Evolutionary conservation across 2,888 invertebrate genomes (phyloP), one percentile per base, ranked within the genome.

Genomic region (Blera fallax): DNA sequence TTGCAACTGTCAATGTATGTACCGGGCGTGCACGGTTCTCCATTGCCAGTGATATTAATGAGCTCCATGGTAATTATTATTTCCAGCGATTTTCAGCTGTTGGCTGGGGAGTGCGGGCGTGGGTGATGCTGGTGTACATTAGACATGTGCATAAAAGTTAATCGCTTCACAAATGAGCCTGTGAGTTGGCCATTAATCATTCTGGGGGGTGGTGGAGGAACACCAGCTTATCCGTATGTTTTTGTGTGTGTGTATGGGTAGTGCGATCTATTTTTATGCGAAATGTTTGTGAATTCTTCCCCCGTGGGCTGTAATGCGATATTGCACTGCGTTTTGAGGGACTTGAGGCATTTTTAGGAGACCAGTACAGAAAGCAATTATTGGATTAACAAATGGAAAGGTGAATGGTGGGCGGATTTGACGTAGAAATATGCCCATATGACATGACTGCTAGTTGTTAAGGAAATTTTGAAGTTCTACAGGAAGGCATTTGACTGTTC

Each of bases 101-200:
- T 60, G 18, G 24, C 10, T 37, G 45, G 18, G 45, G n/a, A 50
- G 10, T 8, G 58, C 40, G 65, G 77, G 58, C 69, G 81, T 81
- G 76, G 74, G 84, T 50, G 84, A 50, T 43, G 81, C 72, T 72
- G 70, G 76, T 67, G 76, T 81, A 85, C 72, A 76, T 85, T 85
- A 85, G 85, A 85, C 85, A 85, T 85, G 81, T 85, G 85, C 81
- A 85, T 81, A 85, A 85, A 85, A 85, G 85, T 85, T 85, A 85
- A 85, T 85, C 85, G 85, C 85, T 72, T 81, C 85, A 85, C 85
- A 85, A 85, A 85, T 85, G 85, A 77, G 81, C 81, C 85, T 73
- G 65, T 54, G 81, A 85, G 81, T 72, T 81, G 85, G 77, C 16
- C 76, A 85, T 85, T 85, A 85, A 85, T 85, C 85, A 85, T 85